Base-by-base conservation (phyloP, 2,797 vertebrate species). In the Mormyrus hasselquistii region DNA sequence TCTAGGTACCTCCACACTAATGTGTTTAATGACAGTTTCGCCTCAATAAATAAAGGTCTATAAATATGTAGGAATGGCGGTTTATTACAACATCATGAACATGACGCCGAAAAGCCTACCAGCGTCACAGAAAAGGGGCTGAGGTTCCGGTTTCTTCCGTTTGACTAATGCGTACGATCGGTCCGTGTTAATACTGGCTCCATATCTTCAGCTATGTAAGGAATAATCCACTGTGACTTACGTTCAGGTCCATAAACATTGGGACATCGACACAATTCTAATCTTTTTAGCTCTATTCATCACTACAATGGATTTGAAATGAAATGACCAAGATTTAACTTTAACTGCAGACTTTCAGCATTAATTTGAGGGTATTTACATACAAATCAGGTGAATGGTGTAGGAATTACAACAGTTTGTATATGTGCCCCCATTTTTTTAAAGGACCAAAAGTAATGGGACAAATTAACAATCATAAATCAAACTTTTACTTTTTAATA, bases 401-500 rank as follows among this genome's bases (percentile, higher is more conserved):
- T 29, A 29, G 25, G 25, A 29, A 29, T 29, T 29, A 29, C 25
- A 29, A 29, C 25, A 29, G 25, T 29, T 29, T 29, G 25, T 29
- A 29, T 29, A 29, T 29, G 25, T 29, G 25, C 25, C 25, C 25
- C 25, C 25, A 29, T 29, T 29, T 29, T 29, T 29, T 29, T 29
- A 29, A 29, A 29, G 25, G 25, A 29, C 25, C 25, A 29, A 29
- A 29, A 59, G 57, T 59, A 59, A 59, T 59, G 57, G 57, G n/a
- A 59, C 59, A 62, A 10, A 62, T 25, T 62, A 25, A 25, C 0
- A 62, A 62, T 1, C n/a, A 62, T 62, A 62, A 62, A 62, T 62
- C 59, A 62, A 9, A 62, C 59, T 25, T 62, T 9, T 0, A 62
- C 59, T 29, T 84, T 90, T 84, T 57, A 89, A 89, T 89, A 89